phyloP scores from a whole-genome alignment of 2,888 invertebrate genomes.

The Stramonita haemastoma region DNA sequence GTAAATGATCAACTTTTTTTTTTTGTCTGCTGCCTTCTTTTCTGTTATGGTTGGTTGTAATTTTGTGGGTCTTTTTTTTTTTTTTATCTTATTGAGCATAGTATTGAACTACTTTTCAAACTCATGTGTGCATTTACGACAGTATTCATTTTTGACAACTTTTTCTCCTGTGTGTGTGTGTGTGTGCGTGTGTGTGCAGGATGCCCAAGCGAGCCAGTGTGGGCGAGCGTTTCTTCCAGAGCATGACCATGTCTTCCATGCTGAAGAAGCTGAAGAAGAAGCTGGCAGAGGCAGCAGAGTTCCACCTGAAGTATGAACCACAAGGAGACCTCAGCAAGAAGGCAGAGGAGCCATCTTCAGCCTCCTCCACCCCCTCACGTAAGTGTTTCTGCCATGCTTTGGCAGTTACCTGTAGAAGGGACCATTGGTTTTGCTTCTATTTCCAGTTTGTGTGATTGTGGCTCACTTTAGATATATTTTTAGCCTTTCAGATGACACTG shows the following conservation, averaged over 20 bases:
- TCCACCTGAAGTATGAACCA: constrained; percentile 50
- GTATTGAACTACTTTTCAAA: no score
- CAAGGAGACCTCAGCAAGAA: constrained; percentile 34
- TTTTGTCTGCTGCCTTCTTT: background rate
- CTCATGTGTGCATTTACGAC: no score
- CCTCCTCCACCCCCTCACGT: constrained; percentile 28
- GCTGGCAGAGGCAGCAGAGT: constrained; percentile 81
- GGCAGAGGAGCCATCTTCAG: constrained; percentile 25
- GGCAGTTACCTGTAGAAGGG: no score
- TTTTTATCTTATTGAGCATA: no score
- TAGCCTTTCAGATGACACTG: no score
- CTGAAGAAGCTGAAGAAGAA: constrained; percentile 85
- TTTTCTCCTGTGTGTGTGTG: background rate
- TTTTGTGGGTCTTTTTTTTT: no score
- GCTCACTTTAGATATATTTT: no score
- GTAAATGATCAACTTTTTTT: background rate
- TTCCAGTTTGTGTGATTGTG: no score
- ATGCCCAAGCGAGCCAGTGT: constrained; percentile 82
- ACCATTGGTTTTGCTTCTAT: no score
- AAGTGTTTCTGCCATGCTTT: background rate
- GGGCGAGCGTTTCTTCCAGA: constrained; percentile 87
- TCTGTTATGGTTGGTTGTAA: background rate
- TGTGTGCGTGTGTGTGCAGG: constrained; percentile 69
- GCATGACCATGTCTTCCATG: constrained; percentile 83
- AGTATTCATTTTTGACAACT: no score